Conservation (phyloP, 2,888 invertebrate species). For the Dicyrtomina minuta region DNA sequence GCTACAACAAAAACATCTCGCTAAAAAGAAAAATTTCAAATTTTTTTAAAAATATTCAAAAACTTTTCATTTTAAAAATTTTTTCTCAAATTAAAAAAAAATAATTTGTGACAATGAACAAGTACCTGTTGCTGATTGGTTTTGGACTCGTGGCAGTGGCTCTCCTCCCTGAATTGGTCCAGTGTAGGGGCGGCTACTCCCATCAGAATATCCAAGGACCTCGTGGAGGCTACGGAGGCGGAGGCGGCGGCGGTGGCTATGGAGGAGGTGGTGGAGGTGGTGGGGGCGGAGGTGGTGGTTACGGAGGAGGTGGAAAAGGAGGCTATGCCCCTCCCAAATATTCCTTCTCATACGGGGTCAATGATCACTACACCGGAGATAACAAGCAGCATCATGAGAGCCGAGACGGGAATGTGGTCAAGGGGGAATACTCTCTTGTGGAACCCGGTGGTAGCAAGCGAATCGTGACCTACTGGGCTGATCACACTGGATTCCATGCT, state of each 20-base stretch:
- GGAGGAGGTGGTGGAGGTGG: background rate
- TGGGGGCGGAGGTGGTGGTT: constrained; percentile 6
- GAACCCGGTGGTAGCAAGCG: constrained; percentile 74
- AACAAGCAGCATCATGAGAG: constrained; percentile 72
- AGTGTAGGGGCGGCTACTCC: constrained; percentile 43
- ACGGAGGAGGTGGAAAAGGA: constrained; percentile 4
- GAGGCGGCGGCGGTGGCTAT: constrained; percentile 35
- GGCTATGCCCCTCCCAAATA: constrained; percentile 68
- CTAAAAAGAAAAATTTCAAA: background rate
- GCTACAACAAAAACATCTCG: too few species aligned
- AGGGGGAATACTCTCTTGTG: constrained; percentile 71
- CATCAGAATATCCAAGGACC: constrained; percentile 45
- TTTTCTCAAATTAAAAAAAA: background rate
- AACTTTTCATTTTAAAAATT: background rate
- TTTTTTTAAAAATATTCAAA: too few species aligned
- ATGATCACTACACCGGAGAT: constrained; percentile 72
- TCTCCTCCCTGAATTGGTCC: constrained; percentile 23
- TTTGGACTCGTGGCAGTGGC: constrained; percentile 26
- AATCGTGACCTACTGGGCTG: constrained; percentile 72
- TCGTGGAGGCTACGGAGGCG: background rate
- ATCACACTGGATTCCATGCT: constrained; percentile 74
- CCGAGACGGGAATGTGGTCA: constrained; percentile 71
- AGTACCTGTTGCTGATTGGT: background rate
- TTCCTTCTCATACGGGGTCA: constrained; percentile 73
- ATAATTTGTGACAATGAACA: background rate